phyloP scores from a whole-genome alignment of 2,797 vertebrate genomes.

The Rhabdophis nuchalis region DNA sequence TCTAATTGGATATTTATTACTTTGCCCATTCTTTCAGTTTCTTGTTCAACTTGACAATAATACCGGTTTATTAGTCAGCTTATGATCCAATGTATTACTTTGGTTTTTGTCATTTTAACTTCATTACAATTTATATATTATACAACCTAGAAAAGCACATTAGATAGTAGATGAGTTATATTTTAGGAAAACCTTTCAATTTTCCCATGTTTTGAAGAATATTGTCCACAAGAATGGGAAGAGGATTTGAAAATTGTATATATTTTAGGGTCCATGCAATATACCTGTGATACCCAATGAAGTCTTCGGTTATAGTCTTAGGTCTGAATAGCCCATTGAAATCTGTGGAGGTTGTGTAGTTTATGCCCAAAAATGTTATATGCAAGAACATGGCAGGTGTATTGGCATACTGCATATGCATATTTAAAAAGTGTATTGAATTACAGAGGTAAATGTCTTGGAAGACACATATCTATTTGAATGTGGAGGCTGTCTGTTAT shows the following conservation, averaged over 20 bases:
- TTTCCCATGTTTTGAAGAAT: neutral
- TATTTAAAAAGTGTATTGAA: neutral
- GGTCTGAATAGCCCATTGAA: neutral
- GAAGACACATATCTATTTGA: neutral
- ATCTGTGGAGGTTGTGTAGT: constrained; percentile 13
- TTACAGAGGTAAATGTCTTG: neutral
- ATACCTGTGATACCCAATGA: neutral
- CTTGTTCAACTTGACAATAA: neutral
- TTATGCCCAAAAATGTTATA: constrained; percentile 1
- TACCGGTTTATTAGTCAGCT: neutral
- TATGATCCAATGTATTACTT: neutral
- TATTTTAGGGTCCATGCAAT: neutral
- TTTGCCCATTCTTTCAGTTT: neutral
- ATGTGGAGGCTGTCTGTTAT: neutral
- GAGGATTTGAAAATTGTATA: neutral
- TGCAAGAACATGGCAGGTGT: neutral
- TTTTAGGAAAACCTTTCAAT: constrained; percentile 1
- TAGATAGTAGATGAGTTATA: constrained; percentile 3
- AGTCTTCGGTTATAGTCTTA: neutral
- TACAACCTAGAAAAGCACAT: neutral
- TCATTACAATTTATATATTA: neutral
- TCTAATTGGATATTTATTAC: neutral
- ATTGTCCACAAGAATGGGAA: neutral
- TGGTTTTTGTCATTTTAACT: neutral
- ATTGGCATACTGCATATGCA: neutral